These are phyloP conservation scores for Rhimphoctona megacephalus DNA, from an alignment of 2,888 invertebrate genomes.

Conservation along the genomic window DNA sequence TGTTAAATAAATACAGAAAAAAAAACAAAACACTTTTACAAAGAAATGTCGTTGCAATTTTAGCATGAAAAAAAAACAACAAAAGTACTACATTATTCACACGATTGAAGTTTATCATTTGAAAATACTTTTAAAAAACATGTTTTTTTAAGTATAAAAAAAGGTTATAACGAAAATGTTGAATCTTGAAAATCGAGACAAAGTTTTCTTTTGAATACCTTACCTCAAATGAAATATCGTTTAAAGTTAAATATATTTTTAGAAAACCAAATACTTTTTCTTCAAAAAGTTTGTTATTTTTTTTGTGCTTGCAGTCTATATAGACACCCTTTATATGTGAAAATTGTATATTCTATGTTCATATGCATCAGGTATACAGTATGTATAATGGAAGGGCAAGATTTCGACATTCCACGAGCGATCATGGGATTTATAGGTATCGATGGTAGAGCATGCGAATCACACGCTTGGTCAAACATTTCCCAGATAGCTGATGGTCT, in stretches of 20 bases:
- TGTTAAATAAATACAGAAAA: no score
- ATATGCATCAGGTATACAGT: neutral
- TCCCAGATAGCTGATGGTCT: slow-evolving; percentile 28
- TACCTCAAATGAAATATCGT: neutral
- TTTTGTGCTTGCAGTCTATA: neutral
- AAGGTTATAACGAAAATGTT: no score
- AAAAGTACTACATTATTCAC: neutral
- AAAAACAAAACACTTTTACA: no score
- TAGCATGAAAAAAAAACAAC: neutral
- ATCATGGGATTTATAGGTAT: slow-evolving; percentile 46
- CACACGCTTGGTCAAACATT: slow-evolving; percentile 18
- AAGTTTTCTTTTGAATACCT: neutral
- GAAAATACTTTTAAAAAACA: neutral
- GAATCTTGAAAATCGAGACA: neutral
- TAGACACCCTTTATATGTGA: neutral
- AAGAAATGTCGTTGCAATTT: no score
- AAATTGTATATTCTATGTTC: neutral
- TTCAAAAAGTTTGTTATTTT: neutral
- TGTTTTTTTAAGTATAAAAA: neutral
- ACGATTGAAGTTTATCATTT: neutral
- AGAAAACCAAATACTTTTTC: neutral
- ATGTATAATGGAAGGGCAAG: neutral
- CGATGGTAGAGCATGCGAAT: slow-evolving; percentile 24
- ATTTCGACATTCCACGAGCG: neutral
- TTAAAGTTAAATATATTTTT: neutral